These are phyloP conservation scores for Prolemur simus DNA, from an alignment of 2,113 vertebrate species.

Conservation along the genomic window DNA sequence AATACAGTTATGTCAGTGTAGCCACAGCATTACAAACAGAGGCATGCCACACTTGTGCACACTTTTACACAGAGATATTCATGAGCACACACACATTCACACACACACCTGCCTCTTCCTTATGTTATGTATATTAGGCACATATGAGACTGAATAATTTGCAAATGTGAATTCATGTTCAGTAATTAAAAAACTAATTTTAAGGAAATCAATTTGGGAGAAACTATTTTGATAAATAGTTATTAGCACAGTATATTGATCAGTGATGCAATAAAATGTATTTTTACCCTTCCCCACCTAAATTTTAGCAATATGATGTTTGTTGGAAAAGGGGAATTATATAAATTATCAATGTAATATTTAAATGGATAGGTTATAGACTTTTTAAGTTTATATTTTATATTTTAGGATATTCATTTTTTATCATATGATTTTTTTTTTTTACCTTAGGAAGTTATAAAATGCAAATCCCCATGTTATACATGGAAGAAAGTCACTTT, in stretches of 20 bases:
- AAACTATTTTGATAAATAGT: not conserved
- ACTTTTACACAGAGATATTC: not conserved
- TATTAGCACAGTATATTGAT: not conserved
- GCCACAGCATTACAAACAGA: not conserved
- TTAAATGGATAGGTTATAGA: not conserved
- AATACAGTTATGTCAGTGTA: not conserved
- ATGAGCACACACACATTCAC: not conserved
- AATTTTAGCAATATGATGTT: constrained; percentile 1
- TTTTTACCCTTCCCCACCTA: not conserved
- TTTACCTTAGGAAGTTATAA: constrained; percentile 76
- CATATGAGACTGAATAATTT: not conserved
- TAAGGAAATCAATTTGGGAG: not conserved
- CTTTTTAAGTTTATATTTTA: constrained; percentile 23
- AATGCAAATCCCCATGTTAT: constrained; percentile 86
- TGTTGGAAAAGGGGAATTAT: not conserved
- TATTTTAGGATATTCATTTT: not conserved
- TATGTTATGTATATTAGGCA: not conserved
- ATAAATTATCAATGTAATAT: not conserved
- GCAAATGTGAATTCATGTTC: not conserved
- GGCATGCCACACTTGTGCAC: not conserved
- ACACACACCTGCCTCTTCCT: not conserved
- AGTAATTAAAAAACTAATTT: not conserved
- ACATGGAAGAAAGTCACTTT: constrained; percentile 83
- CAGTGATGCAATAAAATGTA: not conserved
- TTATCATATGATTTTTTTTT: constrained; percentile 50